phyloP scores from a whole-genome alignment of 2,797 vertebrate genomes.

The Anisognathus igniventris region DNA sequence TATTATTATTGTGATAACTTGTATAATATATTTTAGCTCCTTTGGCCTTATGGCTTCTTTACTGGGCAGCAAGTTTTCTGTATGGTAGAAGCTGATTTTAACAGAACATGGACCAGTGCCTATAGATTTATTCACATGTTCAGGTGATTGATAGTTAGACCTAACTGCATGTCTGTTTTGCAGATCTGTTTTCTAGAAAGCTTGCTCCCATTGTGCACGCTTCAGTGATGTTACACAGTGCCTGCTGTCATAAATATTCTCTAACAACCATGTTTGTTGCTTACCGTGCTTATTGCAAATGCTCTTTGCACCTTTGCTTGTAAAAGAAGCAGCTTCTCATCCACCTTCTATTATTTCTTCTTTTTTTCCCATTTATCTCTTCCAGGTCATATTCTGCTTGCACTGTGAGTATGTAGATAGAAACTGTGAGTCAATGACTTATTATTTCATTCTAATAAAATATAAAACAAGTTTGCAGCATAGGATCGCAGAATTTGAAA shows the following conservation, averaged over 20 bases:
- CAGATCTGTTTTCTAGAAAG: constrained; percentile 57
- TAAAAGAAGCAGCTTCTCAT: constrained; percentile 57
- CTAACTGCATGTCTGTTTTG: constrained; percentile 40
- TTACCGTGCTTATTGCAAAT: constrained; percentile 62
- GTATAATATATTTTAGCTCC: not conserved
- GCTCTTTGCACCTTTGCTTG: constrained; percentile 36
- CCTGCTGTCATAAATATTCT: constrained; percentile 63
- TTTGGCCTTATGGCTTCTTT: not conserved
- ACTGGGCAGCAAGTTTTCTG: not conserved
- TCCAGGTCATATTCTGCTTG: constrained; percentile 51
- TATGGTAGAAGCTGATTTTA: not conserved
- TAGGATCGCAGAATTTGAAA: not conserved
- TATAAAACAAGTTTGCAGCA: not conserved
- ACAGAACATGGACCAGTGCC: constrained; percentile 10
- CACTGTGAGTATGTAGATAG: constrained; percentile 8
- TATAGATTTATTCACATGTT: constrained; percentile 36
- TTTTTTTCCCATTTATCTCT: constrained; percentile 23
- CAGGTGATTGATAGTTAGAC: constrained; percentile 55
- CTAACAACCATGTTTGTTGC: constrained; percentile 48
- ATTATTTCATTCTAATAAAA: constrained; percentile 8
- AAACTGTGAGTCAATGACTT: constrained; percentile 20
- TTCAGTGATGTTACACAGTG: constrained; percentile 47
- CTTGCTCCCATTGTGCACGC: constrained; percentile 40
- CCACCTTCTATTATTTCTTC: constrained; percentile 30
- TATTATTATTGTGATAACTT: not conserved